Evolutionary conservation across 2,888 invertebrate species (phyloP), one percentile per base, ranked within the genome.

Genomic region (Coleophora flavipennella): DNA sequence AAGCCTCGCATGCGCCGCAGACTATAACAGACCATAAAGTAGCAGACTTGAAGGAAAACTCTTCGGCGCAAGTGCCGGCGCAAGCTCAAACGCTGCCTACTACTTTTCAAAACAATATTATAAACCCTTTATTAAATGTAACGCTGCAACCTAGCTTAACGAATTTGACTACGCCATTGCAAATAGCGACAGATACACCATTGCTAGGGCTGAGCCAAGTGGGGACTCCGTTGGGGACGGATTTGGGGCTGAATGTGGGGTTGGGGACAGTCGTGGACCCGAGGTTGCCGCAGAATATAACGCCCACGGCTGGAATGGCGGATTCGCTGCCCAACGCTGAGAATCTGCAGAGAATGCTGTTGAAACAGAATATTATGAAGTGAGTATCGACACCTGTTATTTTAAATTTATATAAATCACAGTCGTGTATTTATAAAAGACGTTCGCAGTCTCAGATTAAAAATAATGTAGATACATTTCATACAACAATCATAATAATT

Each of bases 291-390:
- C 66, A 62, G 32, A 54, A 55, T 1, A 40, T 67, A 41, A 68
- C 70, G 10, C 67, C 73, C 1, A 68, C 67, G 2, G 74, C 79
- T 1, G 62, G 48, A 7, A 49, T 54, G 8, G 51, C 40, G 0
- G 72, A 72, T 10, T 40, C 61, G 8, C 33, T 70, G 55, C 68
- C 76, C 12, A 80, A 77, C 43, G 67, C 77, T 1, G 84, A 85
- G 48, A 84, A 83, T 46, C 76, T 85, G 32, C 83, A 85, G 54
- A 62, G 84, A 58, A 85, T 85, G 84, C 53, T 85, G 50, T 55
- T 85, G 39, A 85, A 85, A 39, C 85, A 85, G 55, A 85, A 84
- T 53, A 81, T 85, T 46, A 81, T 83, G 64, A 84, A 80, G 85
- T 85, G 27, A 76, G 79, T 67, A 7, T 31, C 7, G n/a, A 27